Percentiles rank a stretch among this genome's conserved stretches.
phyloP scores from a whole-genome alignment of 2,888 invertebrate species.

The Sepiola atlantica region DNA sequence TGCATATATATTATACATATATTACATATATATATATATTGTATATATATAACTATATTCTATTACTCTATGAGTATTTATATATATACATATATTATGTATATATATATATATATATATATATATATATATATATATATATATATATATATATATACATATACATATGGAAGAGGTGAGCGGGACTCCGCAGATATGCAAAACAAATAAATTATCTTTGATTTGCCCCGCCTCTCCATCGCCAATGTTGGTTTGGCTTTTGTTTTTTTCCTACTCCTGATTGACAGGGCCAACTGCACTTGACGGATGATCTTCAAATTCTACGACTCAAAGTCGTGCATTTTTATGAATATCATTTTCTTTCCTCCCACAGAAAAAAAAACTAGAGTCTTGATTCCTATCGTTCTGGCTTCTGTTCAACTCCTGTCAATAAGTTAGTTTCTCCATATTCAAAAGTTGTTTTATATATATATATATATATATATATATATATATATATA shows the following conservation, averaged over 20 bases:
- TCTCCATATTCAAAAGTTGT: neutral
- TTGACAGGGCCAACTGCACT: slow-evolving; percentile 13
- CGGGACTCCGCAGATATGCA: neutral
- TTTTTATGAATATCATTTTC: neutral
- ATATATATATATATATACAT: neutral
- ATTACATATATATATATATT: neutral
- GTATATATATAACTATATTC: too few species aligned
- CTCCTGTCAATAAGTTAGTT: slow-evolving; percentile 4
- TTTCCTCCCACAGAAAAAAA: neutral
- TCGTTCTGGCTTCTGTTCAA: neutral
- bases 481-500: neutral
- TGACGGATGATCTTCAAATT: neutral
- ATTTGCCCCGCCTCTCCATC: neutral
- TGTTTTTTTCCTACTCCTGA: neutral
- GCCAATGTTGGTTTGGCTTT: neutral
- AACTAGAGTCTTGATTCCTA: neutral
- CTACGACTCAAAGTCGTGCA: neutral
- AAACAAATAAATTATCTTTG: slow-evolving; percentile 2
- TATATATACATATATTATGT: too few species aligned
- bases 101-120: too few species aligned
- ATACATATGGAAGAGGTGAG: neutral
- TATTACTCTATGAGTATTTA: too few species aligned
- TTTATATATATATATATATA: neutral
- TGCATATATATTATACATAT: too few species aligned
- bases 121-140: too few species aligned